phyloP scores from a whole-genome alignment of 1,140 invertebrate species.

The Pseudomyrmex pallidus region DNA sequence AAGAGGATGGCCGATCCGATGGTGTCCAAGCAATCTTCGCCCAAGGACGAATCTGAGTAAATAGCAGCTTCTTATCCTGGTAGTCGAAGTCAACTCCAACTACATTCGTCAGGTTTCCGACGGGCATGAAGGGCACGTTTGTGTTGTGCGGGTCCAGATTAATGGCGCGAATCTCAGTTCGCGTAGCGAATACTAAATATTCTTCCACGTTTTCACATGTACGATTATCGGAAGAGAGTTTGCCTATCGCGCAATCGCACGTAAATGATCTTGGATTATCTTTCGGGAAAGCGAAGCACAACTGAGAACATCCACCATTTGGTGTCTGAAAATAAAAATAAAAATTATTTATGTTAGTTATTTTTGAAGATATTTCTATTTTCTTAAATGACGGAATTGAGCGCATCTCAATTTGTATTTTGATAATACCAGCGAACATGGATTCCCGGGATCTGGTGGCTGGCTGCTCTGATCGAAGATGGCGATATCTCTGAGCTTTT shows the following conservation, averaged over 20 bases:
- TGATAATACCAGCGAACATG: conserved; percentile 87
- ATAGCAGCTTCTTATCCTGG: conserved; percentile 93
- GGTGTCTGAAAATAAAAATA: conserved; percentile 78
- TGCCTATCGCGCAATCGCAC: conserved; percentile 97
- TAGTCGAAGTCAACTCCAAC: conserved; percentile 99
- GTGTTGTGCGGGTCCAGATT: conserved; percentile 93
- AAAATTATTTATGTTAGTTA: not conserved
- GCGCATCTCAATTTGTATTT: conserved; percentile 88
- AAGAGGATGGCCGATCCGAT: conserved; percentile 87
- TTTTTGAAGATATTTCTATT: not conserved
- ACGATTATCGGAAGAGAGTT: conserved; percentile 87
- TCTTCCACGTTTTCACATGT: conserved; percentile 94
- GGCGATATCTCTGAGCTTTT: conserved; percentile 94
- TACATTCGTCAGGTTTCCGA: conserved; percentile 97
- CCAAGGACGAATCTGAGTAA: conserved; percentile 96
- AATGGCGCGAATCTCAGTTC: conserved; percentile 95
- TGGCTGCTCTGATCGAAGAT: conserved; percentile 96
- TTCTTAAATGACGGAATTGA: not conserved
- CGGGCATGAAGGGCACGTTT: conserved; percentile 93
- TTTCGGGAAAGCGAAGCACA: conserved; percentile 96
- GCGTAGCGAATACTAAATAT: conserved; percentile 95
- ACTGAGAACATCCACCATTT: conserved; percentile 95
- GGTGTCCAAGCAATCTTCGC: conserved; percentile 93
- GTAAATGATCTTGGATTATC: conserved; percentile 79
- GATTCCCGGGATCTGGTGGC: conserved; percentile 91